A percentile compares a stretch with the other conserved stretches of the same genome.
Evolutionary conservation across 2,113 vertebrate species (phyloP).

Genomic region (Chauna torquata): DNA sequence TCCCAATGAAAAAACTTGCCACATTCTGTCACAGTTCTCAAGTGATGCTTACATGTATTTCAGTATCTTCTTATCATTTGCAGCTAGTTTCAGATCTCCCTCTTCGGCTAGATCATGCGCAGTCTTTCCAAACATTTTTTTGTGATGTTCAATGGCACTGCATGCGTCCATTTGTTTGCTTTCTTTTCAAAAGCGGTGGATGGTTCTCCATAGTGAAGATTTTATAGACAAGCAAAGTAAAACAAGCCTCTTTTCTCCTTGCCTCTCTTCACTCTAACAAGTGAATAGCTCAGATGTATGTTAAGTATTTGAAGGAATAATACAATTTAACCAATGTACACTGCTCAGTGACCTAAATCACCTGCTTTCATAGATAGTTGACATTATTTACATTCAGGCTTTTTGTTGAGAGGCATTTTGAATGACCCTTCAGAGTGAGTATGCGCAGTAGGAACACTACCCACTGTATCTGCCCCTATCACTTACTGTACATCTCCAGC

Average conservation of each 20-base stretch:
- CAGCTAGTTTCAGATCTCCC: not conserved
- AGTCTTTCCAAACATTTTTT: not conserved
- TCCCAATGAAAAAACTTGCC: not conserved
- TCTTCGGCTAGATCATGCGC: not conserved
- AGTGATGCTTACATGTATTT: not conserved
- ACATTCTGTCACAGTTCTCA: not conserved
- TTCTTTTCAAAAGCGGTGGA: not conserved
- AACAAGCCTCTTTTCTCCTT: not conserved
- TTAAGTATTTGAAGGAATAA: constrained; percentile 62
- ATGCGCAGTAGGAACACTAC: not conserved
- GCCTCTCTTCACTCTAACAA: not conserved
- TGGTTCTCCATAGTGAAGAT: not conserved
- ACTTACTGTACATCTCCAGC: fast-evolving
- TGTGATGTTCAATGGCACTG: not conserved
- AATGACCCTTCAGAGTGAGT: constrained; percentile 34
- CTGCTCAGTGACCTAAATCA: constrained; percentile 47
- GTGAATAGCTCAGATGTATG: not conserved
- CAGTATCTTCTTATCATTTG: not conserved
- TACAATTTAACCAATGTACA: constrained; percentile 48
- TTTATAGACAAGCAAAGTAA: constrained; percentile 18
- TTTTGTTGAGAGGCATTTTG: constrained; percentile 8
- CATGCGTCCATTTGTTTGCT: not conserved
- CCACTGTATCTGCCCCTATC: not conserved
- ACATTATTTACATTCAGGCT: constrained; percentile 53
- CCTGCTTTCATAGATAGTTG: constrained; percentile 19